These are phyloP conservation scores for Oostethus manadensis DNA, from an alignment of 2,113 vertebrate genomes.

Conservation along the genomic window DNA sequence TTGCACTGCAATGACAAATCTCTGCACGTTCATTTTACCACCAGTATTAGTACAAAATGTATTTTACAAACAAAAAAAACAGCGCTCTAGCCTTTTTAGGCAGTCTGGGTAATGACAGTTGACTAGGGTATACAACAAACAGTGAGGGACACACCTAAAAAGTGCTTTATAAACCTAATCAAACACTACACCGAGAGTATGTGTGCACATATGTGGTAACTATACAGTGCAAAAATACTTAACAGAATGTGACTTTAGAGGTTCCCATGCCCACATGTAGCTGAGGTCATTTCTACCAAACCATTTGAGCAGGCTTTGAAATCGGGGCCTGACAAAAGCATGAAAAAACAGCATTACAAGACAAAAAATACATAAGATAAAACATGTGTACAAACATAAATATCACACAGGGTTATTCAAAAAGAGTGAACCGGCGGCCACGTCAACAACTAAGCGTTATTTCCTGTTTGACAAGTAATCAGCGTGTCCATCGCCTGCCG, in stretches of 20 bases:
- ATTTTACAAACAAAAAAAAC: constrained; percentile 66
- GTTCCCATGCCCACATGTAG: neutral
- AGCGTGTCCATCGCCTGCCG: too few species aligned
- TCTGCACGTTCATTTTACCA: constrained; percentile 38
- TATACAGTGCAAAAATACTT: constrained; percentile 47
- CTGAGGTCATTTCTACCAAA: constrained; percentile 2
- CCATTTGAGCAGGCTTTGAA: neutral
- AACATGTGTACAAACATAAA: constrained; percentile 25
- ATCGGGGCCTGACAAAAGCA: constrained; percentile 9
- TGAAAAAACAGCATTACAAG: constrained; percentile 19
- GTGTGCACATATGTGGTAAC: constrained; percentile 34
- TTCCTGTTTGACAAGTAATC: too few species aligned
- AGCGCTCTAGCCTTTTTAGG: constrained; percentile 30
- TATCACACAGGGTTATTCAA: neutral
- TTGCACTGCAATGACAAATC: constrained; percentile 51
- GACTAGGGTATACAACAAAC: constrained; percentile 32
- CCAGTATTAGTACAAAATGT: constrained; percentile 68
- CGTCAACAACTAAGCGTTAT: too few species aligned
- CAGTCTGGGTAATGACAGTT: constrained; percentile 11
- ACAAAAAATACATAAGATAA: constrained; percentile 46
- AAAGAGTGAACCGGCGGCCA: too few species aligned
- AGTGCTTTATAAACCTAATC: constrained; percentile 24
- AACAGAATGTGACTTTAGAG: constrained; percentile 16
- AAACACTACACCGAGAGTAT: constrained; percentile 24
- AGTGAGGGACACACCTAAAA: constrained; percentile 1